A percentile compares a stretch with the other conserved stretches of the same genome.
Evolutionary conservation across 2,888 invertebrate species (phyloP).

Genomic region (Agrypnus murinus): DNA sequence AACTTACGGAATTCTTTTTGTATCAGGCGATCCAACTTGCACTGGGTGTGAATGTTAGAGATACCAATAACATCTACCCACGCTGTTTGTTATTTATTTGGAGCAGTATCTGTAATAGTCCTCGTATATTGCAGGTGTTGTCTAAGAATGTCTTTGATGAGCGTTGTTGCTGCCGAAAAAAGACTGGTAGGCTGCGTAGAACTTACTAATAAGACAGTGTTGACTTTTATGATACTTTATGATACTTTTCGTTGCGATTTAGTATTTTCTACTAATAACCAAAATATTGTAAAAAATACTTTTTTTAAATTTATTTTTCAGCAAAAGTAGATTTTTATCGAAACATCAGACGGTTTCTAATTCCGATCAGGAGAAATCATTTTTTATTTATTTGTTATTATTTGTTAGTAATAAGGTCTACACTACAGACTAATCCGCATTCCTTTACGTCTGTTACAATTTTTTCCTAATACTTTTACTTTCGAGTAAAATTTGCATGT

Average conservation of each 20-base stretch:
- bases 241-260: slow-evolving; percentile 18
- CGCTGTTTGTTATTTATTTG: slow-evolving; percentile 52
- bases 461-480: slow-evolving; percentile 11
- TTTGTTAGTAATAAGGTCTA: too few species aligned
- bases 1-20: slow-evolving; percentile 37
- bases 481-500: slow-evolving; percentile 22
- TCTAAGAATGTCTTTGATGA: slow-evolving; percentile 49
- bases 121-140: slow-evolving; percentile 48
- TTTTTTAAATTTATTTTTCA: too few species aligned
- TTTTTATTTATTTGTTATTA: too few species aligned
- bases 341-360: too few species aligned
- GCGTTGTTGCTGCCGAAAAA: slow-evolving; percentile 50
- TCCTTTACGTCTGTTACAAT: slow-evolving; percentile 5
- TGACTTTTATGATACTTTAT: slow-evolving; percentile 49
- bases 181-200: slow-evolving; percentile 47
- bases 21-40: slow-evolving; percentile 26
- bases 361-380: too few species aligned
- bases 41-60: slow-evolving; percentile 54
- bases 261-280: slow-evolving; percentile 31
- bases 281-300: too few species aligned
- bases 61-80: slow-evolving; percentile 52
- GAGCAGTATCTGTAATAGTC: slow-evolving; percentile 47
- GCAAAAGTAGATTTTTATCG: too few species aligned
- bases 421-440: slow-evolving; percentile 21
- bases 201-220: slow-evolving; percentile 44